Evolutionary conservation across 1,140 invertebrate species (phyloP), one percentile per base, ranked within the genome.

Genomic region (Diachasma alloeum): DNA sequence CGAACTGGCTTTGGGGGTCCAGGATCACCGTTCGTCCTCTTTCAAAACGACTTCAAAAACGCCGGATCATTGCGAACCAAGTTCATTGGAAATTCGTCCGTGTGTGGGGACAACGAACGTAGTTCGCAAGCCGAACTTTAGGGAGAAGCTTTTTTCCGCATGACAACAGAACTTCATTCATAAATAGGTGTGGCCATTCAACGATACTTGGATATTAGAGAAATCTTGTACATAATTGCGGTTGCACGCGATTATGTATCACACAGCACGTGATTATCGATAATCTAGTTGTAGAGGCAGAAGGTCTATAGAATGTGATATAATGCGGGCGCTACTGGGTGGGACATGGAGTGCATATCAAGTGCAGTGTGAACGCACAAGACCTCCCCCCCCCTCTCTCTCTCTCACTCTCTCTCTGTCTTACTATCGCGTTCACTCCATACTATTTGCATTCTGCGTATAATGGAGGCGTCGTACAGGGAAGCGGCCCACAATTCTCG

Each of bases 271-370:
- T 66, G 80, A 81, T 82, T 81, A 84, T 85, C 79, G 76, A 81
- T 83, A 86, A 87, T 87, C 85, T 86, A 85, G 86, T 86, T 87
- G 82, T 84, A 84, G 78, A 63, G 53, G 19, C 31, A 70, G n/a
- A 5, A 53, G 74, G 17, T 24, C 19, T 31, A 22, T 67, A 63
- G 36, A 19, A 46, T 17, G 24, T 75, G 46, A 24, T 6, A 68
- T 68, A 22, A 63, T 75, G 83, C 85, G 86, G 83, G 84, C 83
- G 31, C 85, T 83, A 56, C 36, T 72, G 84, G 79, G 80, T 80
- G 81, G 85, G 86, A 87, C 87, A 86, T 89, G 84, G 83, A 89
- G 87, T 88, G 85, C 85, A 87, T 88, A 86, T 88, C 85, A 88
- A 88, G 85, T 89, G 86, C 87, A 88, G 83, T 83, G 36, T 36